Conservation (phyloP, 2,797 vertebrate species). For the Leucoraja ocellata region DNA sequence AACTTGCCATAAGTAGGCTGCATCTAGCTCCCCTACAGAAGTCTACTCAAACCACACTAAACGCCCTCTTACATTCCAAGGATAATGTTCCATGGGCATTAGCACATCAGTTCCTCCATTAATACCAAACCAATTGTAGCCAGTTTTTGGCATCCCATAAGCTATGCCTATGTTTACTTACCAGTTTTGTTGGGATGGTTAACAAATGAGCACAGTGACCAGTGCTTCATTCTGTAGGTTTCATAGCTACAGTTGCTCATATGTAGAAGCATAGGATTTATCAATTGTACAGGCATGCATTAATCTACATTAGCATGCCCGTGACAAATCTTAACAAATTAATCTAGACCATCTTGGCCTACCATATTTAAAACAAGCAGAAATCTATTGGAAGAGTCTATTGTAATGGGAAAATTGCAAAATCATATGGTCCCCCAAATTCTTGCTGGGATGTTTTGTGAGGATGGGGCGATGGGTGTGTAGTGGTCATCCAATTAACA, state of each 20-base stretch:
- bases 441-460: too few species aligned
- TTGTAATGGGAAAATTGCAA: not conserved
- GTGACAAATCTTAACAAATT: not conserved
- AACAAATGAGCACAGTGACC: not conserved
- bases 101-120: slow-evolving; percentile 1
- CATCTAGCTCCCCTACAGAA: not conserved
- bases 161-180: slow-evolving; percentile 20
- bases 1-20: too few species aligned
- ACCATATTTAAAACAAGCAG: not conserved
- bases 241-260: not conserved
- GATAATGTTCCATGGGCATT: not conserved
- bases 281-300: not conserved
- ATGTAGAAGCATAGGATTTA: not conserved
- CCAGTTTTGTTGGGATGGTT: not conserved
- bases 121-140: not conserved
- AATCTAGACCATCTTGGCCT: not conserved
- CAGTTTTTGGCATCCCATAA: not conserved
- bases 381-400: not conserved
- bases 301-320: not conserved
- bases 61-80: not conserved
- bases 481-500: not conserved
- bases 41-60: not conserved
- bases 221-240: not conserved
- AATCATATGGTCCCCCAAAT: not conserved
- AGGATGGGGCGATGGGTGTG: too few species aligned